Evolutionary conservation across 2,797 vertebrate species (phyloP).

Genomic region (Distichodus sexfasciatus): DNA sequence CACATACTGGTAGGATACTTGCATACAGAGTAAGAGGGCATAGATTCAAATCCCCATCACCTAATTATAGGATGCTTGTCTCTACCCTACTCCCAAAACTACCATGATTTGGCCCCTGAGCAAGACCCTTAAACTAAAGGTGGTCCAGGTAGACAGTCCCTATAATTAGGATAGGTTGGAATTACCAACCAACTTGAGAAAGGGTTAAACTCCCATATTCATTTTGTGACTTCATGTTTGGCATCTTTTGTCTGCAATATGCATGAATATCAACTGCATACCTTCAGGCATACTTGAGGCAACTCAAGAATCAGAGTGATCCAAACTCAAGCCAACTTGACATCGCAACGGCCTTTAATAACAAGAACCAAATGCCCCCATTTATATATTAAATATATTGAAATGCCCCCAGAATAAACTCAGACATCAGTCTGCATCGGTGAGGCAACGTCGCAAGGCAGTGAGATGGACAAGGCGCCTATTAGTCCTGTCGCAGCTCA

Average conservation of each 20-base stretch:
- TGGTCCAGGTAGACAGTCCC: too few relatives aligned
- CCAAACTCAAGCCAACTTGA: background rate
- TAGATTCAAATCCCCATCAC: too few relatives aligned
- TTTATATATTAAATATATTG: constrained; percentile 67
- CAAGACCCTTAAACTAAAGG: too few relatives aligned
- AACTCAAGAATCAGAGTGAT: background rate
- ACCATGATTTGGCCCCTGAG: too few relatives aligned
- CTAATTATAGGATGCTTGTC: too few relatives aligned
- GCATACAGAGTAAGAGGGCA: too few relatives aligned
- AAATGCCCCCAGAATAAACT: too few relatives aligned
- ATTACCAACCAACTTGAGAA: too few relatives aligned
- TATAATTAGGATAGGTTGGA: too few relatives aligned
- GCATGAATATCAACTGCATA: background rate
- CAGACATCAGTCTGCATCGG: constrained; percentile 69
- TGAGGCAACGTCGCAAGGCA: constrained; percentile 62
- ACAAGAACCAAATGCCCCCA: constrained; percentile 68
- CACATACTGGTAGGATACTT: too few relatives aligned
- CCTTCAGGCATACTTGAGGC: background rate
- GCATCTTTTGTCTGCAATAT: background rate
- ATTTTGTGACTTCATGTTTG: background rate
- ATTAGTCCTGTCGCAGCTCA: constrained; percentile 66
- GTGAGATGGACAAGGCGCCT: constrained; percentile 60
- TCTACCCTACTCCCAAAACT: too few relatives aligned
- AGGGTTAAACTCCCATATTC: background rate
- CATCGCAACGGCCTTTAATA: constrained; percentile 50